phyloP scores from a whole-genome alignment of 2,113 vertebrate genomes.

The Platysternon megacephalum region DNA sequence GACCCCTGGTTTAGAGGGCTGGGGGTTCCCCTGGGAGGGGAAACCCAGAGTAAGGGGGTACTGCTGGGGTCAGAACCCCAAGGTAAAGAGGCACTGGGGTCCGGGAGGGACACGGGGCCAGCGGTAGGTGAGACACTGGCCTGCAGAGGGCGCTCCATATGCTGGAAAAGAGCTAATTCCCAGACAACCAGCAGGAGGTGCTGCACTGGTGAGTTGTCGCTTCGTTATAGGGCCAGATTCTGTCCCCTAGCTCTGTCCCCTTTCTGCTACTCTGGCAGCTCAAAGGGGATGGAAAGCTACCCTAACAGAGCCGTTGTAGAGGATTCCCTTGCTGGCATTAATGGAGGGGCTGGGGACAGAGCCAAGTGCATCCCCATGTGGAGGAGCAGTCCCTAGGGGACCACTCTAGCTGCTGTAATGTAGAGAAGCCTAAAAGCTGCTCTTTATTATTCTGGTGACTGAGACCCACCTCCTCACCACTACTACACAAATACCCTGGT shows the following conservation, averaged over 20 bases:
- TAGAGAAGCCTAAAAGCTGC: neutral
- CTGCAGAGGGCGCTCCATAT: too few species aligned
- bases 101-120: too few species aligned
- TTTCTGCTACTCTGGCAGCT: neutral
- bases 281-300: neutral
- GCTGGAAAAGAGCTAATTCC: too few species aligned
- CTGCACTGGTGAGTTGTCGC: too few species aligned
- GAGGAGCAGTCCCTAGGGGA: fast-evolving
- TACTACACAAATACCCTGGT: fast-evolving
- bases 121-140: too few species aligned
- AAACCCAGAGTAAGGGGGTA: too few species aligned
- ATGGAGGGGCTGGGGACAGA: neutral
- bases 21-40: too few species aligned
- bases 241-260: too few species aligned
- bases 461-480: neutral
- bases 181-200: too few species aligned
- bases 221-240: neutral
- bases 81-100: too few species aligned
- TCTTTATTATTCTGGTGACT: neutral
- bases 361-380: neutral
- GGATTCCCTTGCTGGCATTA: neutral
- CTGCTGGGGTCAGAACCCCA: too few species aligned
- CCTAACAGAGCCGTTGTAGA: neutral
- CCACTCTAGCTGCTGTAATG: neutral
- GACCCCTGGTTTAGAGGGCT: too few species aligned